A percentile compares a stretch with the other conserved stretches of the same genome.
Conservation (phyloP, 53 echinoderm and acorn worm genomes). For the Holothuria scabra region DNA sequence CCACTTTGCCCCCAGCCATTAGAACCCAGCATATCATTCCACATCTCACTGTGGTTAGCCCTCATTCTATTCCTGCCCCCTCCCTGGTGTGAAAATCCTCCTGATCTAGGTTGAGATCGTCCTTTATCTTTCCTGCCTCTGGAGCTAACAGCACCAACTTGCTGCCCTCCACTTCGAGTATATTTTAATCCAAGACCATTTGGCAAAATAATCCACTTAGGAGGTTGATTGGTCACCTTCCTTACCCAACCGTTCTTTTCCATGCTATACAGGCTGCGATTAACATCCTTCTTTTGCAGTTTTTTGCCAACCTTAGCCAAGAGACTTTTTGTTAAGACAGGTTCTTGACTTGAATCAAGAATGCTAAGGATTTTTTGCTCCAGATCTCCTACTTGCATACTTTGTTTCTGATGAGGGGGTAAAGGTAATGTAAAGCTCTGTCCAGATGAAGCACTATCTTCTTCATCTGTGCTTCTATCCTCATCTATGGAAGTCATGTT, state of each 20-base stretch:
- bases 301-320: slow-evolving; percentile 75
- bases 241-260: slow-evolving; percentile 76
- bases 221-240: slow-evolving; percentile 84
- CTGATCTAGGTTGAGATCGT: background rate
- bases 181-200: slow-evolving; percentile 47
- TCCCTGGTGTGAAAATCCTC: slow-evolving; percentile 14
- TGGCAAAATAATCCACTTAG: slow-evolving; percentile 80
- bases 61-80: background rate
- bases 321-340: slow-evolving; percentile 60
- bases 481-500: background rate
- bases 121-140: background rate
- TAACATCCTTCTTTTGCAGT: slow-evolving; percentile 84
- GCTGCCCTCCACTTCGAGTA: background rate
- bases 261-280: slow-evolving; percentile 84
- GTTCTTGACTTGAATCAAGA: background rate
- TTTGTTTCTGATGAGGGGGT: slow-evolving; percentile 24
- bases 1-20: background rate
- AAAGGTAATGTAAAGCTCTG: background rate
- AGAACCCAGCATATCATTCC: background rate
- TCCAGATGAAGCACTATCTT: background rate
- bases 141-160: background rate
- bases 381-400: background rate
- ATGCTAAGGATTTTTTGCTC: background rate
- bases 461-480: background rate
- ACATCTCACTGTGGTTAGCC: no score